Base-by-base conservation (phyloP, 2,113 vertebrate genomes). In the Spilogale gracilis region DNA sequence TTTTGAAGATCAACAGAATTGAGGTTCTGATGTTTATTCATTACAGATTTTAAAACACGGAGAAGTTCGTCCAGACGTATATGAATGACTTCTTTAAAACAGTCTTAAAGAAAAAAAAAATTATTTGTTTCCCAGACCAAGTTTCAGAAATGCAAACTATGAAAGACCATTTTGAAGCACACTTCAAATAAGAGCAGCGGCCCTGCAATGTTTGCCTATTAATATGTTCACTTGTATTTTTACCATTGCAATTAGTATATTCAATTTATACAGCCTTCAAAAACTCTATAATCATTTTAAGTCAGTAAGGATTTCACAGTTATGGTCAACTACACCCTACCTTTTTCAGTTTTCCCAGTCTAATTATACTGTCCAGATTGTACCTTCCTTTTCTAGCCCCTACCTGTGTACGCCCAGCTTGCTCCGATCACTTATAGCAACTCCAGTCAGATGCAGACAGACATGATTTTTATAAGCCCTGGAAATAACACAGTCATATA, bases 1-100 rank as follows among this genome's bases (percentile, higher is more conserved):
- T 99, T 99, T 61, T 99, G 99, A 98, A 99, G 99, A 95, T 99
- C 99, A 97, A 99, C 99, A 0, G 99, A 99, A 98, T 99, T 99
- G 50, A 99, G 99, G 93, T 99, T 99, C 96, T 99, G 99, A 98
- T 99, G 99, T 98, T 99, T 99, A 98, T 97, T 99, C 98, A 99
- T 99, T 86, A 99, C 98, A 91, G 98, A 98, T 97, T 99, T 99
- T 97, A 99, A 98, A 94, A 99, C 99, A 92, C 99, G 98, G 1
- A 99, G 99, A 94, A 99, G 98, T 96, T 99, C 99, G 6, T 99
- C 99, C 2, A 99, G 99, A 58, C 99, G 99, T 98, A 99, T 99
- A 0, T 99, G 99, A 56, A 99, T 99, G 9, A 99, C 98, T 43
- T 99, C 99, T 98, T 99, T 99, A 84, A 99, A 99, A 94, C 99